phyloP scores from a whole-genome alignment of 2,888 invertebrate genomes.

The Nowickia ferox region DNA sequence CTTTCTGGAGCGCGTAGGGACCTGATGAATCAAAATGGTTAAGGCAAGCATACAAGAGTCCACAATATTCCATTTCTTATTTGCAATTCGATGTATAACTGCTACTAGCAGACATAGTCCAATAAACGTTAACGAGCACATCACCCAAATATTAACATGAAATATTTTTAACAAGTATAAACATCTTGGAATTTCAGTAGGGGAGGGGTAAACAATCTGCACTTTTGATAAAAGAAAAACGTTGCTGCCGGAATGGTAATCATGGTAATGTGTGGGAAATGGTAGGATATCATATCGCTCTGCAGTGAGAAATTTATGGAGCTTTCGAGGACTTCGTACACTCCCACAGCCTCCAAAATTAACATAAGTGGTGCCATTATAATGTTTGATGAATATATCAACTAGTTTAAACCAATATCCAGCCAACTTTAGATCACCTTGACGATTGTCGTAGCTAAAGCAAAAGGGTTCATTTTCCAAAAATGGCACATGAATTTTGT shows the following conservation, averaged over 20 bases:
- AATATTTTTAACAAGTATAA: constrained; percentile 73
- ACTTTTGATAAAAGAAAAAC: constrained; percentile 72
- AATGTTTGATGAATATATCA: constrained; percentile 74
- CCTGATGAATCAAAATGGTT: constrained; percentile 61
- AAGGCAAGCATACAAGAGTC: constrained; percentile 52
- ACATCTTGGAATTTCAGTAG: constrained; percentile 65
- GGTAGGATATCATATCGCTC: constrained; percentile 26
- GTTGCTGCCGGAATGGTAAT: constrained; percentile 42
- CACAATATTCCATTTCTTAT: background rate
- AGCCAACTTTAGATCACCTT: constrained; percentile 66
- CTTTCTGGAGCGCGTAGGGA: constrained; percentile 26
- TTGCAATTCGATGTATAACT: background rate
- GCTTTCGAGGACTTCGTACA: background rate
- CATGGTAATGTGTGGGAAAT: background rate
- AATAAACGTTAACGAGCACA: background rate
- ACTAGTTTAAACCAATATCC: constrained; percentile 75
- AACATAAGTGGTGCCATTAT: constrained; percentile 72
- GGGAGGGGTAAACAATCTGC: constrained; percentile 74
- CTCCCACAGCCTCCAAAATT: background rate
- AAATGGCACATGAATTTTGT: constrained; percentile 60
- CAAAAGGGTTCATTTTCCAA: constrained; percentile 48
- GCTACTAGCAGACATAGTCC: constrained; percentile 1
- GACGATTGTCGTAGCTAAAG: constrained; percentile 67
- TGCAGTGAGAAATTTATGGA: background rate
- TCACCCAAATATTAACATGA: constrained; percentile 62